Evolutionary conservation across 2,797 vertebrate genomes (phyloP), one percentile per base, ranked within the genome.

Genomic region (Micromesistius poutassou): DNA sequence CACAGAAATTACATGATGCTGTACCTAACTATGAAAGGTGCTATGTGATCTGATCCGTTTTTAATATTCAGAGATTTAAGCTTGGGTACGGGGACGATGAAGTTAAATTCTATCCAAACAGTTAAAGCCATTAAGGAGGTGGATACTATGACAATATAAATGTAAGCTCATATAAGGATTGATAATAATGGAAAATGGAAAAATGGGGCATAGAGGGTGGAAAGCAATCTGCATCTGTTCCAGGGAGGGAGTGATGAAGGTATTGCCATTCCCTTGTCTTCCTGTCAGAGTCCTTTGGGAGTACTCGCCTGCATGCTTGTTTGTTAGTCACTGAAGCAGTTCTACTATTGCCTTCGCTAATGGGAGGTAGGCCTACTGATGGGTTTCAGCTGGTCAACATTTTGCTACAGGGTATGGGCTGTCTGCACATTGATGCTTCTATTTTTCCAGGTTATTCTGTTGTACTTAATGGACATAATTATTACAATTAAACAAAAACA

Each of bases 321-420:
- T 36, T 30, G 25, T 30, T 28, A 28, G 62, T 68, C 25, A 28
- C 9, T 66, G n/a, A 66, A 28, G 62, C 62, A 16, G 62, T 2
- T 10, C n/a, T 71, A 33, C 68, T 46, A 9, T 28, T 74, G 71
- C 72, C 77, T 42, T 4, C 19, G 6, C 35, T 78, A 78, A 74
- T 74, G 72, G 46, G 55, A 40, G 28, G 55, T 42, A 38, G 12
- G 40, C 40, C 14, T 42, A 50, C 70, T 38, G 8, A 70, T 25
- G 28, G 76, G 74, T 72, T 77, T 73, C 79, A 36, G 62, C 40
- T 30, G 74, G 78, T 38, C 62, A 55, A 25, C n/a, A 55, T 30
- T 75, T 25, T 5, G 22, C 71, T 38, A 14, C n/a, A 10, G 22
- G 33, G n/a, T 38, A 10, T n/a, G 8, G 36, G 8, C 36, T 38